Conservation (phyloP, 2,113 vertebrate genomes). For the Erythrocercus mccallii region DNA sequence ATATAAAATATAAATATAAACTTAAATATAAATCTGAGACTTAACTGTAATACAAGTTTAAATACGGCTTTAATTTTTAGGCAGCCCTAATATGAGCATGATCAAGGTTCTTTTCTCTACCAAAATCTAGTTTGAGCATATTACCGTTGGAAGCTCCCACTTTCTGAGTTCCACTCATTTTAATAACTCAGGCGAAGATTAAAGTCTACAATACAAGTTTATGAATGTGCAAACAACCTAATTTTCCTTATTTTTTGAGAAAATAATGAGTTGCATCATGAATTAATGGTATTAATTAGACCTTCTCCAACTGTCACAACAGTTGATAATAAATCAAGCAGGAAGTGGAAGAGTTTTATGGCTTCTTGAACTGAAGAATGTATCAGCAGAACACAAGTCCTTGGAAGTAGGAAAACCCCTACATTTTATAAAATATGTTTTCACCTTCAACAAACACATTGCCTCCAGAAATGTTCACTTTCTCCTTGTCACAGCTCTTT, state of each 20-base stretch:
- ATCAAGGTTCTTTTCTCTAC: not conserved
- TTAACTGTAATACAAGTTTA: not conserved
- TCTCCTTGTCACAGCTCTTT: not conserved
- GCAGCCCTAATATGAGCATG: not conserved
- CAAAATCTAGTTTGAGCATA: not conserved
- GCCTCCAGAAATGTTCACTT: not conserved
- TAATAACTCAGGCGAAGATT: not conserved
- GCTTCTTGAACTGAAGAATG: not conserved
- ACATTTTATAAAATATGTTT: not conserved
- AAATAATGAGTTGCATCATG: not conserved
- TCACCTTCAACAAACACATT: not conserved
- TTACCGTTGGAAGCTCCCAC: not conserved
- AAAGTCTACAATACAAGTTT: not conserved
- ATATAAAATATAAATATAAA: not conserved
- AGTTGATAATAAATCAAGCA: not conserved
- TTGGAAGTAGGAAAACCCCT: not conserved
- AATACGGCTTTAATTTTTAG: not conserved
- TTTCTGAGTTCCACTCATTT: not conserved
- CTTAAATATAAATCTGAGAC: not conserved
- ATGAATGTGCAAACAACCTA: not conserved
- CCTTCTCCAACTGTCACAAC: not conserved
- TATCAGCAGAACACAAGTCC: not conserved
- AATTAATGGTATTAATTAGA: not conserved
- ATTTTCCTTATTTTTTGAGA: not conserved
- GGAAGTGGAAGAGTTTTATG: not conserved